These are phyloP conservation scores for Ctenopoma multispine DNA, from an alignment of 2,797 vertebrate species.

Conservation along the genomic window DNA sequence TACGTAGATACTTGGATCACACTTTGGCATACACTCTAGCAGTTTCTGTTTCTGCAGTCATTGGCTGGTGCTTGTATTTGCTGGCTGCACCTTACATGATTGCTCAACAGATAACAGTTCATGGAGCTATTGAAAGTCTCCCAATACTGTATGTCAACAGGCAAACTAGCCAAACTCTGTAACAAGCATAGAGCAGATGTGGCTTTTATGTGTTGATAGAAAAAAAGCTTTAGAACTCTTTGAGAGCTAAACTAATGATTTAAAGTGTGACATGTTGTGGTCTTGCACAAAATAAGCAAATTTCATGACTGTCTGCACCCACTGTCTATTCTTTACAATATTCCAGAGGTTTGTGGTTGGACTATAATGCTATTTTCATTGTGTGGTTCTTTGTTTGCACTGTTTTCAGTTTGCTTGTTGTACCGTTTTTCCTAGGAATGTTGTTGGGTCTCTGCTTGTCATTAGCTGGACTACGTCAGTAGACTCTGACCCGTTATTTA, in stretches of 20 bases:
- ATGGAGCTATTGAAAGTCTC: conserved; percentile 5
- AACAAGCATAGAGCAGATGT: conserved; percentile 43
- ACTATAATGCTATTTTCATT: conserved; percentile 72
- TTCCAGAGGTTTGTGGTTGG: conserved; percentile 61
- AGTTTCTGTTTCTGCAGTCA: conserved; percentile 25
- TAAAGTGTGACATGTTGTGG: conserved; percentile 64
- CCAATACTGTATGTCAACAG: neutral
- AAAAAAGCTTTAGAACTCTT: conserved; percentile 37
- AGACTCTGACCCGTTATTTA: conserved; percentile 47
- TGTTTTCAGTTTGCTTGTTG: conserved; percentile 67
- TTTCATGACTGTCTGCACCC: conserved; percentile 60
- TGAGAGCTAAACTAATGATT: conserved; percentile 63
- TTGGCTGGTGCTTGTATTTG: conserved; percentile 28
- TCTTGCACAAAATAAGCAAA: conserved; percentile 57
- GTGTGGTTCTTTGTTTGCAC: conserved; percentile 67
- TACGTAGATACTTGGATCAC: conserved; percentile 52
- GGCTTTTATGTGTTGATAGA: conserved; percentile 38
- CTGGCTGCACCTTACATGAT: conserved; percentile 28
- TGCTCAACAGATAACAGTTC: conserved; percentile 19
- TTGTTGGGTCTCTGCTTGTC: conserved; percentile 72
- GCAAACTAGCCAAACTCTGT: conserved; percentile 22
- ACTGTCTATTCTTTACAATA: conserved; percentile 60
- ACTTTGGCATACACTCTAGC: conserved; percentile 32
- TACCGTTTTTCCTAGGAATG: conserved; percentile 64
- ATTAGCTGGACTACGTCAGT: conserved; percentile 68